Evolutionary conservation across 2,113 vertebrate species (phyloP), one percentile per base, ranked within the genome.

Genomic region (Cygnus buccinator): DNA sequence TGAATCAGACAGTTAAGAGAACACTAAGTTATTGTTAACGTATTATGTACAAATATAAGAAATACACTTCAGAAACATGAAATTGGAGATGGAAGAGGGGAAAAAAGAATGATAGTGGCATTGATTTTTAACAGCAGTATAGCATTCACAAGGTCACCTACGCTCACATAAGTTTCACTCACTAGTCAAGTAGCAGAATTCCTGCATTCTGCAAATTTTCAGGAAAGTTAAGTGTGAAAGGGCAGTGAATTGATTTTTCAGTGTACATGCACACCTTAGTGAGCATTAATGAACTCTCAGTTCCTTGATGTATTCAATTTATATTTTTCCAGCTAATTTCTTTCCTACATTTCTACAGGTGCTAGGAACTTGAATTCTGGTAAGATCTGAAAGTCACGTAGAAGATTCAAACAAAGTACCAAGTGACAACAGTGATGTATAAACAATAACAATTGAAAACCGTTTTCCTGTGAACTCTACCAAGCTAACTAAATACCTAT

Each of bases 371-470:
- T 39, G 54, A 35, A 67, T 52, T 17, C 87, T 63, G n/a, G 52
- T 3, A 35, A 87, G 21, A 73, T 83, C 23, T 71, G 28, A 83
- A 68, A 87, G 23, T 14, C 61, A 57, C 44, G 29, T 54, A 81
- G 66, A 84, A 89, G 46, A 75, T 35, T 70, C 21, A 68, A 62
- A 58, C 7, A 37, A 77, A 87, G 13, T n/a, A 43, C 20, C 46
- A 58, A 62, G 37, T 61, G 31, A 74, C 29, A 70, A 35, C 25
- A 87, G 9, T 61, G 29, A 87, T 6, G 78, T 13, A 39, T 1
- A 65, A 54, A 80, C 39, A 73, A 10, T 26, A 61, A 84, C 22
- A 91, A 87, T 35, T 29, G 7, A 78, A 96, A 94, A 37, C 11
- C 4, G 10, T 72, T 72, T 52, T 59, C 74, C 84, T 44, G 77